These are phyloP conservation scores for Nycticebus coucang DNA, from an alignment of 2,113 vertebrate genomes.

Conservation along the genomic window DNA sequence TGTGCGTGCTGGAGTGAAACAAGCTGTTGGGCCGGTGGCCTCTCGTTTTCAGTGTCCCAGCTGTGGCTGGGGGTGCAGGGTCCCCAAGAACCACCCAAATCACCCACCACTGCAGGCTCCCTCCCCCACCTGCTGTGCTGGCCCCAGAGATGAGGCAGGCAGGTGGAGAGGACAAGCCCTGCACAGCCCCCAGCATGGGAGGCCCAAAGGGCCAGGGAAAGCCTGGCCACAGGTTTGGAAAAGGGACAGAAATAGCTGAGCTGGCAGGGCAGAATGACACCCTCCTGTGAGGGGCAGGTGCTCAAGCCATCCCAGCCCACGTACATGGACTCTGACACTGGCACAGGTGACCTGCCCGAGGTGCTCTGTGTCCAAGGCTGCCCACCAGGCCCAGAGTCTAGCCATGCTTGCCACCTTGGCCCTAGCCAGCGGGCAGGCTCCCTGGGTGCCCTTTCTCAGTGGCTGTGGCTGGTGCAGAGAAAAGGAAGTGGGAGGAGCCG, in stretches of 20 bases:
- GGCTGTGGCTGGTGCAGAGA: fast-evolving
- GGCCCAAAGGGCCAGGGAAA: neutral
- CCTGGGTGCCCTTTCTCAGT: fast-evolving
- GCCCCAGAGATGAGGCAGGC: fast-evolving
- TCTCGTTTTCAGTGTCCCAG: fast-evolving
- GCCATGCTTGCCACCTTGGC: neutral
- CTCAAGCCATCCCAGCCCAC: fast-evolving
- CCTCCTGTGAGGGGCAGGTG: neutral
- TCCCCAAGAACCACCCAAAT: fast-evolving
- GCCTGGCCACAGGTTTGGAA: fast-evolving
- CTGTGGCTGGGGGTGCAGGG: neutral
- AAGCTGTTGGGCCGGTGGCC: neutral
- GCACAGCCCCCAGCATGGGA: neutral
- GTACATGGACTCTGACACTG: fast-evolving
- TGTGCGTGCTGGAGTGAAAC: neutral
- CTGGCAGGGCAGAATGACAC: too few species aligned
- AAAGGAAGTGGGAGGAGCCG: fast-evolving
- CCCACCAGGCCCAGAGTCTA: fast-evolving
- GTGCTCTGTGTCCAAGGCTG: fast-evolving
- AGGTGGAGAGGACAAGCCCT: fast-evolving
- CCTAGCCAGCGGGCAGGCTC: neutral
- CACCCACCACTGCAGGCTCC: fast-evolving
- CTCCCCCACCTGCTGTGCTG: fast-evolving
- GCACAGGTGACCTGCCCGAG: fast-evolving
- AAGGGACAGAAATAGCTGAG: fast-evolving